Evolutionary conservation across 1,140 invertebrate genomes (phyloP).

Genomic region (Marisa cornuarietis): DNA sequence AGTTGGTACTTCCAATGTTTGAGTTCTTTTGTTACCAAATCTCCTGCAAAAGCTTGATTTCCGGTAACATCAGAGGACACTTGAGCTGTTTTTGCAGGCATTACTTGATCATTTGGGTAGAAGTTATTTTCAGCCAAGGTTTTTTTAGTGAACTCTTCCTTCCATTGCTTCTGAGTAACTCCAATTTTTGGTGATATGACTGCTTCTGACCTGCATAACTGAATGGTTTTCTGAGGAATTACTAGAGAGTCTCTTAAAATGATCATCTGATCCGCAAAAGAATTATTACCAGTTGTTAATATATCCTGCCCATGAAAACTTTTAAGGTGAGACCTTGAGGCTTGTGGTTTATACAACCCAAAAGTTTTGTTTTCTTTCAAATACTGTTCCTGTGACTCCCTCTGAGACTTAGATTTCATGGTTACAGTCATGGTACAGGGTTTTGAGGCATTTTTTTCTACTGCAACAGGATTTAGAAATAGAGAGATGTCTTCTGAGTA

Average conservation of each 20-base stretch:
- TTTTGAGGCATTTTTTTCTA: too few species aligned
- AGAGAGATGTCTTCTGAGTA: constrained; percentile 13
- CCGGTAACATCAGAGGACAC: too few species aligned
- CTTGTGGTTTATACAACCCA: too few species aligned
- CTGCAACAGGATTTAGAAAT: constrained; percentile 1
- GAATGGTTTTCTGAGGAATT: background rate
- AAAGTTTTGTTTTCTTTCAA: too few species aligned
- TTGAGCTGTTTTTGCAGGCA: background rate
- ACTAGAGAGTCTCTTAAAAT: background rate
- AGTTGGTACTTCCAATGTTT: too few species aligned
- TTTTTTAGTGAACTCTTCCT: background rate
- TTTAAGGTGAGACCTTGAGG: too few species aligned
- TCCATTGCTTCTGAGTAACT: background rate
- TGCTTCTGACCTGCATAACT: background rate
- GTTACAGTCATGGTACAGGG: too few species aligned
- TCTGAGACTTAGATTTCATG: too few species aligned
- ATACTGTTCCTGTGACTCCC: too few species aligned
- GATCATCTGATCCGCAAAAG: background rate
- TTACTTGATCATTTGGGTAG: background rate
- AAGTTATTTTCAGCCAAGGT: background rate
- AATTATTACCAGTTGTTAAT: background rate
- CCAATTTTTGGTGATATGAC: background rate
- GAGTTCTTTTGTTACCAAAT: too few species aligned
- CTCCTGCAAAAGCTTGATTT: too few species aligned
- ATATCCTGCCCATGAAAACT: too few species aligned